Evolutionary conservation across 2,797 vertebrate species (phyloP).

Genomic region (Kryptopterus vitreolus): DNA sequence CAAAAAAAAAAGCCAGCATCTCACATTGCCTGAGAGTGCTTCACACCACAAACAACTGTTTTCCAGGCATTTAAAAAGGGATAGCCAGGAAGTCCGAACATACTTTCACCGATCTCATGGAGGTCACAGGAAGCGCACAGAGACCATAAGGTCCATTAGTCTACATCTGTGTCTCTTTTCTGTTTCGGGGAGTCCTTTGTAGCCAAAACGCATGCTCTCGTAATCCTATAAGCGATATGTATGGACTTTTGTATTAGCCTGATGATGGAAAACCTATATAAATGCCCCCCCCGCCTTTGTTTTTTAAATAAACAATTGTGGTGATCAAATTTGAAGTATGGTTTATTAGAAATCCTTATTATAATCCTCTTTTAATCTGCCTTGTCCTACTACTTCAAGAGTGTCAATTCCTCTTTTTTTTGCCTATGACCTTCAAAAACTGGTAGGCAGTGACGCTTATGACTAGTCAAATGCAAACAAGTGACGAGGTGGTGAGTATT

Average conservation of each 20-base stretch:
- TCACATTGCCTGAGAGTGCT: constrained; percentile 1
- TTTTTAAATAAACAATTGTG: too few relatives aligned
- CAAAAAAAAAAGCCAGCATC: constrained; percentile 45
- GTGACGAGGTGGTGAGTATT: constrained; percentile 14
- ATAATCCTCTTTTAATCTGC: background rate
- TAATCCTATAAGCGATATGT: background rate
- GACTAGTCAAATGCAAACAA: constrained; percentile 37
- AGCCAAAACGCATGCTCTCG: background rate
- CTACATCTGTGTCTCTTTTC: background rate
- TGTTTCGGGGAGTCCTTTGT: constrained; percentile 7
- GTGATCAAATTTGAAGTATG: background rate
- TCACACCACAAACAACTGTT: constrained; percentile 1
- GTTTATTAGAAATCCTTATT: background rate
- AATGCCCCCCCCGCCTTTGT: too few relatives aligned
- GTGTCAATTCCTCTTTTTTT: background rate
- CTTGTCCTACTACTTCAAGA: constrained; percentile 7
- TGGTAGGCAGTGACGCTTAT: background rate
- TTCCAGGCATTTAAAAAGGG: background rate
- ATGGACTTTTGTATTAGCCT: background rate
- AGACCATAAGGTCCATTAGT: background rate
- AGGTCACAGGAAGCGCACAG: constrained; percentile 6
- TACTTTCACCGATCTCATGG: background rate
- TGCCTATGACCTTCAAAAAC: background rate
- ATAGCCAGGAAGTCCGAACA: background rate
- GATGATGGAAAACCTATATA: background rate